Percentiles rank a stretch among this genome's conserved stretches.
phyloP scores from a whole-genome alignment of 2,113 vertebrate genomes.

The Epinephelus fuscoguttatus region DNA sequence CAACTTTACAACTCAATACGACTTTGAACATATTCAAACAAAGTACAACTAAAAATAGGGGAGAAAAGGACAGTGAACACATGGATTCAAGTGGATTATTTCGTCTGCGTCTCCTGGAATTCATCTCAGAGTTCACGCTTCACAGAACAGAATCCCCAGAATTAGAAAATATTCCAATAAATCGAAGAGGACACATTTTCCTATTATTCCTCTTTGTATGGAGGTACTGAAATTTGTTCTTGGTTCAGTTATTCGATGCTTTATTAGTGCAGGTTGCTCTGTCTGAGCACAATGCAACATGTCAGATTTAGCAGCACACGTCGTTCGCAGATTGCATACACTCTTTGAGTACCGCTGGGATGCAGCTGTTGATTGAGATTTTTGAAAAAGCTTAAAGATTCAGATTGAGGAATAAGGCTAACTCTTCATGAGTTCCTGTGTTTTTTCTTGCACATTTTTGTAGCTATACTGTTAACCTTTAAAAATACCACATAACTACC shows the following conservation, averaged over 20 bases:
- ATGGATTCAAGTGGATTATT: constrained; percentile 42
- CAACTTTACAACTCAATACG: constrained; percentile 32
- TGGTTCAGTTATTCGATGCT: constrained; percentile 2
- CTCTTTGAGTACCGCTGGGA: not conserved
- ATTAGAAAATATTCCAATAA: constrained; percentile 39
- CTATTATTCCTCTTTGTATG: constrained; percentile 2
- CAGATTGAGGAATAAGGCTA: not conserved
- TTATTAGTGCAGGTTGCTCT: constrained; percentile 22
- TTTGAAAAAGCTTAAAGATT: not conserved
- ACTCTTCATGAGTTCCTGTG: not conserved
- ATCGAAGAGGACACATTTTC: not conserved
- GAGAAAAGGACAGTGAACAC: constrained; percentile 29
- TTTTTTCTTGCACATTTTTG: not conserved
- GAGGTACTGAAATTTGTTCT: constrained; percentile 8
- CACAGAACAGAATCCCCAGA: constrained; percentile 1
- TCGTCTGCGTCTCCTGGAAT: constrained; percentile 35
- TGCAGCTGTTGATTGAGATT: not conserved
- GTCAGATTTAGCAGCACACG: not conserved
- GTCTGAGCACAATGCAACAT: constrained; percentile 8
- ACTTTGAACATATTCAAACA: constrained; percentile 53
- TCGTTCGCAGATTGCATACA: not conserved
- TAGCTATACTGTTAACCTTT: not conserved
- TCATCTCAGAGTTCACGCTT: constrained; percentile 42
- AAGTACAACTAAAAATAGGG: constrained; percentile 40
- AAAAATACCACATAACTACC: not conserved